Base-by-base conservation (phyloP, 2,113 vertebrate species). In the Macroglossus sobrinus region DNA sequence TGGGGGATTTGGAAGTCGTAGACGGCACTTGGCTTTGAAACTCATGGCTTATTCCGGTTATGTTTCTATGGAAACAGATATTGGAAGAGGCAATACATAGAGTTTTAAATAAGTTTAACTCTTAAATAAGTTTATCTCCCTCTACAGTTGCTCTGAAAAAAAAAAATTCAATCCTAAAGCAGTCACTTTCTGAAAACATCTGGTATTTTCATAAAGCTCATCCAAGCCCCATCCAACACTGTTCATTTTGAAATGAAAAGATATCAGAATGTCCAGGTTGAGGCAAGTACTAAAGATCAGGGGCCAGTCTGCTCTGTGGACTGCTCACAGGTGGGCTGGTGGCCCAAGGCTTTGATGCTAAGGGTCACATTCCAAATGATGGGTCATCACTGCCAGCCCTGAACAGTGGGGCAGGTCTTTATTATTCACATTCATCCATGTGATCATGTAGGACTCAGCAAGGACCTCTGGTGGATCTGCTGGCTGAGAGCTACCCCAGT, bases 31-130 rank as follows among this genome's bases (percentile, higher is more conserved):
- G 93, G 95, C 92, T 91, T 95, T 86, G 45, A 95, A 93, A 95
- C 72, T 66, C 72, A 68, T 93, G 90, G 84, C 80, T 97, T 86
- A 78, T 82, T 89, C 78, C 91, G 59, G 89, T 75, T 78, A 84
- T 75, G 95, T 98, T 96, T 94, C 97, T 96, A 97, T 98, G 94
- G 97, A 93, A 97, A 98, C 95, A 82, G 87, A 78, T 96, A 91
- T 91, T 74, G 74, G 81, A 95, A 97, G 93, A 98, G 50, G 57
- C 95, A 95, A 93, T 74, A 93, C 82, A 64, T 69, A 76, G 93
- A 92, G 93, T 96, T 96, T 95, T 96, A 96, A 96, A 96, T 97
- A 95, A 90, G 75, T 96, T 94, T 94, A 90, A 92, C 80, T 95
- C 88, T 96, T 89, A 95, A 59, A 26, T 81, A 45, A 81, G 57